These are phyloP conservation scores for Epsilonema sp. DNA, from an alignment of 2,888 invertebrate species.

Conservation along the genomic window DNA sequence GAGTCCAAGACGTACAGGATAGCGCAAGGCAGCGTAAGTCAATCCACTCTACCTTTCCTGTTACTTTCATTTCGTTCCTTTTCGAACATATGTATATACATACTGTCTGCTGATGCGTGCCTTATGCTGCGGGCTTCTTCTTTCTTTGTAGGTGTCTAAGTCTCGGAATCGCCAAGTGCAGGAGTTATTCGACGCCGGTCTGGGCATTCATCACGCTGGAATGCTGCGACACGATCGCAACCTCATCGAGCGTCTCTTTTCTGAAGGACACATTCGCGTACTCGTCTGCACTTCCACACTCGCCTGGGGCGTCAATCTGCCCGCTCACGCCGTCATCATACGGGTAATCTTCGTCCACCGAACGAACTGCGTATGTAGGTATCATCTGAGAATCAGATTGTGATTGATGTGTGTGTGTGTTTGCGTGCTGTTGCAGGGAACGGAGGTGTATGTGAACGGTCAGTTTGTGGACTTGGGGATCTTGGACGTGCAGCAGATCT, in stretches of 20 bases:
- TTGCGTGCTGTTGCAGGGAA: background rate
- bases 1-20: too few relatives aligned
- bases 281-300: conserved; percentile 89
- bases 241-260: conserved; percentile 70
- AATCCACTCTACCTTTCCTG: too few relatives aligned
- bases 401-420: background rate
- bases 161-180: conserved; percentile 36
- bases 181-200: conserved; percentile 62
- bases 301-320: conserved; percentile 98
- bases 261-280: conserved; percentile 54
- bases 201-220: conserved; percentile 91
- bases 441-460: conserved; percentile 53
- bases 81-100: too few relatives aligned
- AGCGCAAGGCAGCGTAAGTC: too few relatives aligned
- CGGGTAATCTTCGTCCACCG: conserved; percentile 48
- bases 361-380: background rate
- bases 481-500: conserved; percentile 83
- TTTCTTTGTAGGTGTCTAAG: conserved; percentile 10
- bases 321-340: conserved; percentile 90
- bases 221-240: conserved; percentile 67
- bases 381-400: background rate
- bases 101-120: too few relatives aligned
- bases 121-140: too few relatives aligned
- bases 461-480: conserved; percentile 83
- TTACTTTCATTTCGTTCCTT: too few relatives aligned